Evolutionary conservation across 2,888 invertebrate genomes (phyloP).

Genomic region (Melipona bicolor): DNA sequence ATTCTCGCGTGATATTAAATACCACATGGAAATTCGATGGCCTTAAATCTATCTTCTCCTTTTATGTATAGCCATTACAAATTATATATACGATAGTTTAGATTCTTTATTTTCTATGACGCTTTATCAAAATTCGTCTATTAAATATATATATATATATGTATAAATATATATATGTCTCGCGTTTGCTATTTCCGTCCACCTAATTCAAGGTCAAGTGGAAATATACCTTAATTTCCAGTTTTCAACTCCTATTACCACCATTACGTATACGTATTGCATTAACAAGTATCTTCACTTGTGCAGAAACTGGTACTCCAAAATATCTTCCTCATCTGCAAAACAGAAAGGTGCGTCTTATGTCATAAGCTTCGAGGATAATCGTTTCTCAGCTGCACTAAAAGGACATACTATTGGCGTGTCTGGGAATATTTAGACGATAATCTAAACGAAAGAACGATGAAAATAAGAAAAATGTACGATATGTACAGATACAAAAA

Average conservation of each 20-base stretch:
- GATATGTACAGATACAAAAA: constrained; percentile 23
- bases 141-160: constrained; percentile 76
- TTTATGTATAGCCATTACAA: constrained; percentile 72
- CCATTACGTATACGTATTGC: constrained; percentile 72
- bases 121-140: constrained; percentile 79
- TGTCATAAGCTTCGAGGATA: constrained; percentile 18
- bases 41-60: constrained; percentile 55
- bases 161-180: constrained; percentile 67
- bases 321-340: constrained; percentile 85
- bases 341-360: constrained; percentile 63
- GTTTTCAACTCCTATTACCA: constrained; percentile 65
- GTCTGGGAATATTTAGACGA: constrained; percentile 1
- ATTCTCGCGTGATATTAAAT: constrained; percentile 55
- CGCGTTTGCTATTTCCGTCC: constrained; percentile 66
- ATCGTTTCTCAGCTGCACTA: constrained; percentile 19
- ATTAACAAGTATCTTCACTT: constrained; percentile 81
- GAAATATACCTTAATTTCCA: constrained; percentile 66
- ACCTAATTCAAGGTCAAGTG: constrained; percentile 55
- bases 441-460: constrained; percentile 11
- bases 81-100: constrained; percentile 65
- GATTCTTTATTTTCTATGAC: constrained; percentile 71
- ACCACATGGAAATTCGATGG: constrained; percentile 59
- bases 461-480: constrained; percentile 12
- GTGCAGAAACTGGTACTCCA: constrained; percentile 85
- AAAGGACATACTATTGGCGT: constrained; percentile 43